phyloP scores from a whole-genome alignment of 2,797 vertebrate genomes.

The Argyrosomus regius region DNA sequence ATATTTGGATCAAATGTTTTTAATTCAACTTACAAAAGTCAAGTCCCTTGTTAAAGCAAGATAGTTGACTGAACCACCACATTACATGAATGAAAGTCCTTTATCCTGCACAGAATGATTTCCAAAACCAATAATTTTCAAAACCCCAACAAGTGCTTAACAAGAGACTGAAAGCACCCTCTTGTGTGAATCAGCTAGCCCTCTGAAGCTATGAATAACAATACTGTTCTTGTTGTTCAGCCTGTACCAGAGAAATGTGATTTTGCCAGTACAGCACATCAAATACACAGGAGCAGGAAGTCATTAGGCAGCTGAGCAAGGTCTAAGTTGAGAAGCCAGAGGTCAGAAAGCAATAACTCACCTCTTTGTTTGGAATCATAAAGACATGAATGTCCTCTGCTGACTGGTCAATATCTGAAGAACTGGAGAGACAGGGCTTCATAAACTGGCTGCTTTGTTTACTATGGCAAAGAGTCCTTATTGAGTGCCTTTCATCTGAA shows the following conservation, averaged over 20 bases:
- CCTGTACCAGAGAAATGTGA: conserved; percentile 29
- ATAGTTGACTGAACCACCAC: not conserved
- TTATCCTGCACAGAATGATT: not conserved
- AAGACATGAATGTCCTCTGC: conserved; percentile 49
- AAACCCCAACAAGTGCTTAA: not conserved
- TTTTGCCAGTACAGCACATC: conserved; percentile 52
- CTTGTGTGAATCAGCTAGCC: conserved; percentile 4
- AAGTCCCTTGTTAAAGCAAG: not conserved
- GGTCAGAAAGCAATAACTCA: conserved; percentile 58
- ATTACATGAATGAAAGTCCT: not conserved
- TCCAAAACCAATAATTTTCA: conserved; percentile 19
- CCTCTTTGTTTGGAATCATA: conserved; percentile 55
- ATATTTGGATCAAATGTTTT: not conserved
- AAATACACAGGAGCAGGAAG: conserved; percentile 49
- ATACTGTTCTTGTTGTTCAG: conserved; percentile 20
- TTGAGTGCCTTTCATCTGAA: conserved; percentile 33
- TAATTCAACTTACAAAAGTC: not conserved
- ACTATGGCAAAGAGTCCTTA: conserved; percentile 1
- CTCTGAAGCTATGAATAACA: conserved; percentile 44
- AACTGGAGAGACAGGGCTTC: not conserved
- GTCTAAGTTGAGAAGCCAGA: conserved; percentile 55
- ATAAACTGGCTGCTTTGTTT: conserved; percentile 39
- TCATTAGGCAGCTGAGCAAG: conserved; percentile 52
- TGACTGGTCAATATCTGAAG: conserved; percentile 44
- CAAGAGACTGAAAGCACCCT: not conserved